phyloP scores from a whole-genome alignment of 2,888 invertebrate genomes.

The Boloria selene region DNA sequence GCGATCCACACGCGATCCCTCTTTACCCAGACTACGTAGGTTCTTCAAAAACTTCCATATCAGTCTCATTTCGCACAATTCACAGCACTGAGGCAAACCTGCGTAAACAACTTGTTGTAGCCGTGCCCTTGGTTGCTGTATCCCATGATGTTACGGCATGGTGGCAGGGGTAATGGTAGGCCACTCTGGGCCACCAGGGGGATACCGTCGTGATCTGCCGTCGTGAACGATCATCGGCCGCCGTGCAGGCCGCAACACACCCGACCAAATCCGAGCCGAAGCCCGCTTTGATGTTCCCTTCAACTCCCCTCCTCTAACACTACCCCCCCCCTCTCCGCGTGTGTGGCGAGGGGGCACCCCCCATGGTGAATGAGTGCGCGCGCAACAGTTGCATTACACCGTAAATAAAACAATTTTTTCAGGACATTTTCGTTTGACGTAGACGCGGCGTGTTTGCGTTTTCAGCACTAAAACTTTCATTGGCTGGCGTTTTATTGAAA shows the following conservation, averaged over 20 bases:
- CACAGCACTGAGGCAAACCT: conserved; percentile 75
- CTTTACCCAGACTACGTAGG: conserved; percentile 32
- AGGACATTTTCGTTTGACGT: conserved; percentile 39
- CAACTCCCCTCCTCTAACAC: conserved; percentile 31
- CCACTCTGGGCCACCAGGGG: conserved; percentile 78
- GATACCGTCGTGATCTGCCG: conserved; percentile 78
- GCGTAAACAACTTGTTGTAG: conserved; percentile 92
- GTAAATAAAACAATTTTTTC: conserved; percentile 42
- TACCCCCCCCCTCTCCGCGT: conserved; percentile 38
- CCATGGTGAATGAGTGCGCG: conserved; percentile 67
- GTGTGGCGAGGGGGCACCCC: conserved; percentile 25
- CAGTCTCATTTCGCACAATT: conserved; percentile 32
- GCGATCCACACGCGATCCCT: conserved; percentile 17
- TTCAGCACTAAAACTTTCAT: conserved; percentile 13
- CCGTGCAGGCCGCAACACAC: conserved; percentile 53
- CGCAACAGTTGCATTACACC: conserved; percentile 53
- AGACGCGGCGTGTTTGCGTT: conserved; percentile 20
- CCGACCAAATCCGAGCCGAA: conserved; percentile 39
- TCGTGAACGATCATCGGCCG: conserved; percentile 60
- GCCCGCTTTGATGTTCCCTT: conserved; percentile 39
- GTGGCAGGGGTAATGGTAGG: conserved; percentile 72
- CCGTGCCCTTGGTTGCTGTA: conserved; percentile 89
- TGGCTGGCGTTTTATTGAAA: conserved; percentile 9
- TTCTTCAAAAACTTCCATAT: conserved; percentile 40
- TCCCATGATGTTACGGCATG: conserved; percentile 89